Conservation (phyloP, 30 jellyfish, hydroid and myxozoan species). For the Pseudorhiza aurosa region DNA sequence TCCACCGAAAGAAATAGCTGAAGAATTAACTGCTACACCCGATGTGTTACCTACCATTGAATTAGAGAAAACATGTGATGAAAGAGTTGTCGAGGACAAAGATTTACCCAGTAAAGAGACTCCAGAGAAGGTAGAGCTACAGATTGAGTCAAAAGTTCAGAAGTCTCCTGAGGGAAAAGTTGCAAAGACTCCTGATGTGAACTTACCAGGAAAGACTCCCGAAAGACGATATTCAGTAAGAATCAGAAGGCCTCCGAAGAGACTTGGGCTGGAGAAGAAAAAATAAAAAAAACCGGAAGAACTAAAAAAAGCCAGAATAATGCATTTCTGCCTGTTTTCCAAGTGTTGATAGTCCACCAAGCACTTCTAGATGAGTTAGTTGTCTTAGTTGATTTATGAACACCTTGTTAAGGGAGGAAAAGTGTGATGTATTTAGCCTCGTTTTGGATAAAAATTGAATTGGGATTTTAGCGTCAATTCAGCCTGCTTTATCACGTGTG, state of each 20-base stretch:
- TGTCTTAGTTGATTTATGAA: constrained; percentile 7
- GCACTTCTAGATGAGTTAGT: constrained; percentile 52
- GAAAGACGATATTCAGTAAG: constrained; percentile 41
- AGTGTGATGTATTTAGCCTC: constrained; percentile 44
- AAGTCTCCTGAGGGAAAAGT: constrained; percentile 46
- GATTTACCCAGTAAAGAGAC: constrained; percentile 48
- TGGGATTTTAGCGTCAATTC: not conserved
- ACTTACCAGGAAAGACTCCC: constrained; percentile 46
- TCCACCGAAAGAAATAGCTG: constrained; percentile 53
- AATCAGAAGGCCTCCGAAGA: constrained; percentile 50
- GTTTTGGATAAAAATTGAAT: not conserved
- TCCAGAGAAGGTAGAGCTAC: constrained; percentile 37
- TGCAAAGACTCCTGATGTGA: constrained; percentile 57
- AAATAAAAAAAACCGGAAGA: constrained; percentile 32
- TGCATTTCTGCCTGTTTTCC: constrained; percentile 44
- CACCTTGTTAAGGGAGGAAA: constrained; percentile 31
- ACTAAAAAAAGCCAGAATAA: constrained; percentile 31
- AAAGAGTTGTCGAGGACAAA: constrained; percentile 19
- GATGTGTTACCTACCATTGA: constrained; percentile 30
- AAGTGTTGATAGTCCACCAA: constrained; percentile 55
- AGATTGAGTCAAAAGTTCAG: constrained; percentile 27
- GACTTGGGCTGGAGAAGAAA: constrained; percentile 36
- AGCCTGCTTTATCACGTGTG: not conserved
- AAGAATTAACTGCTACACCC: constrained; percentile 44
- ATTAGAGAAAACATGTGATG: constrained; percentile 39